phyloP scores from a whole-genome alignment of 2,113 vertebrate genomes.

The Pseudopodoces humilis region DNA sequence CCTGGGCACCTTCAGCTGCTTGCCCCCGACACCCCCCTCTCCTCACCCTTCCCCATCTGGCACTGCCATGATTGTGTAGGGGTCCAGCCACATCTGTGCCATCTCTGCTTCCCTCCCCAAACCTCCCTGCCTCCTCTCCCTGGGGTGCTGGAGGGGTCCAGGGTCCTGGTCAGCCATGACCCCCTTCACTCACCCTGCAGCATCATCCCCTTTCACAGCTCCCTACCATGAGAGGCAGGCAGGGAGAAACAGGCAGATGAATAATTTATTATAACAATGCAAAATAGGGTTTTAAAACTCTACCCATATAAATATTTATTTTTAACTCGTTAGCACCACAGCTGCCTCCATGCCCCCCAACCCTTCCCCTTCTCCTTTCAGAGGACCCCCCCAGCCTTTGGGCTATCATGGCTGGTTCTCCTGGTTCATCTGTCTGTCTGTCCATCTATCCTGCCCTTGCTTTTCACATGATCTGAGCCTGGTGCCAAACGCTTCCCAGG shows the following conservation, averaged over 20 bases:
- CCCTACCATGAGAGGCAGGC: neutral
- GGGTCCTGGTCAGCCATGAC: neutral
- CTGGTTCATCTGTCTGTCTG: neutral
- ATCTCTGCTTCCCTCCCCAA: neutral
- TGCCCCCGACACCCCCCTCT: neutral
- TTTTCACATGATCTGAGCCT: neutral
- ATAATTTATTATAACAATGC: constrained; percentile 73
- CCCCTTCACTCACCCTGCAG: neutral
- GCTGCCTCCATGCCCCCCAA: neutral
- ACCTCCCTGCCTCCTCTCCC: neutral
- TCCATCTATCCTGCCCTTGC: neutral
- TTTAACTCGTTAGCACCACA: constrained; percentile 45
- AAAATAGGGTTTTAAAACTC: constrained; percentile 63
- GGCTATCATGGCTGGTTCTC: neutral
- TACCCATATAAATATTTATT: constrained; percentile 72
- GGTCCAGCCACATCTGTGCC: neutral
- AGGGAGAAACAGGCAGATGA: constrained; percentile 57
- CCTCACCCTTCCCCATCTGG: neutral
- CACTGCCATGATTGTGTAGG: accelerated
- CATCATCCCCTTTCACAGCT: neutral
- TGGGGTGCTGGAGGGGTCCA: neutral
- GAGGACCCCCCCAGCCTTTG: neutral
- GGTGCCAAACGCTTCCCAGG: constrained; percentile 56
- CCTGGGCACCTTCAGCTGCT: neutral
- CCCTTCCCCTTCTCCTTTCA: neutral